Conservation (phyloP, 2,888 invertebrate genomes). For the Notodonta dromedarius region DNA sequence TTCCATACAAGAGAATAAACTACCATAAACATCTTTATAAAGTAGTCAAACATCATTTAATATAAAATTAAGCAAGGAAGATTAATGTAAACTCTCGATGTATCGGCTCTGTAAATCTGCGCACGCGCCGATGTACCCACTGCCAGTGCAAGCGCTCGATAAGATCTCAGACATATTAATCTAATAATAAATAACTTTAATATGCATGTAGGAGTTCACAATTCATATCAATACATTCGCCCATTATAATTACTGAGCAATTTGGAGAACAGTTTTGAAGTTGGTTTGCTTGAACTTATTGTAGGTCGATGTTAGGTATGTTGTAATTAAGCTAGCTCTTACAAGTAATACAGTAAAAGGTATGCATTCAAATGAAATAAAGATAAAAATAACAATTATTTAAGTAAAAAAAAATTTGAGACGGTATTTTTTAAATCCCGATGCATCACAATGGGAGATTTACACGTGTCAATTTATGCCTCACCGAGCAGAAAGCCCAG, state of each 20-base stretch:
- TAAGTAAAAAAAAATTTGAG: too few species aligned
- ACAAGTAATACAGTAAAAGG: neutral
- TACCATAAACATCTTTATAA: conserved; percentile 33
- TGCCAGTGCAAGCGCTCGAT: conserved; percentile 40
- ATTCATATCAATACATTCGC: conserved; percentile 38
- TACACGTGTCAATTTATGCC: too few species aligned
- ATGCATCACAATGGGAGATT: too few species aligned
- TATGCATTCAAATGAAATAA: too few species aligned
- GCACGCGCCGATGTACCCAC: conserved; percentile 38
- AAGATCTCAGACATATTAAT: conserved; percentile 55
- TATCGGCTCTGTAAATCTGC: conserved; percentile 38
- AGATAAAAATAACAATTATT: too few species aligned
- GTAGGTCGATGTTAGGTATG: neutral
- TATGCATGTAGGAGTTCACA: conserved; percentile 47
- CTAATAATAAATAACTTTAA: conserved; percentile 53
- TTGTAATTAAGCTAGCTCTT: neutral
- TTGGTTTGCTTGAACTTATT: conserved; percentile 29
- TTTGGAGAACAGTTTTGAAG: conserved; percentile 27
- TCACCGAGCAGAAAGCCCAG: too few species aligned
- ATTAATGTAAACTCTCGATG: conserved; percentile 37
- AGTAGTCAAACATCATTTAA: conserved; percentile 37
- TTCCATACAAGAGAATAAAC: conserved; percentile 12
- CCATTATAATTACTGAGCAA: conserved; percentile 50
- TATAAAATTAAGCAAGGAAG: conserved; percentile 35
- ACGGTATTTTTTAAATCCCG: too few species aligned